Percentiles rank a stretch among this genome's conserved stretches.
These are phyloP conservation scores for Cantharis nigra DNA, from an alignment of 2,888 invertebrate genomes.

Conservation along the genomic window DNA sequence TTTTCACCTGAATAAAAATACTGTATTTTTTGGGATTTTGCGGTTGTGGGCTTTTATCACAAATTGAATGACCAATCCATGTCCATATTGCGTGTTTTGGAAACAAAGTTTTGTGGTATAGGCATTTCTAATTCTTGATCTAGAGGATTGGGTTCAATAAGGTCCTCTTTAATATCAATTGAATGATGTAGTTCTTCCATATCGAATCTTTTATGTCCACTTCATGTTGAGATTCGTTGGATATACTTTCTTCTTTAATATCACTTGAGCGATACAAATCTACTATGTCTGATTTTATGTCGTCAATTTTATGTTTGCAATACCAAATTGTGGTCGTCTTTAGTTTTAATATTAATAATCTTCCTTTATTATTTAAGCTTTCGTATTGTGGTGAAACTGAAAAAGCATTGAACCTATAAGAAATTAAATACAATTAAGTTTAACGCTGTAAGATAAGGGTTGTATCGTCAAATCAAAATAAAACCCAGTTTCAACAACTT, in stretches of 20 bases:
- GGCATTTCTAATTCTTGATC: background rate
- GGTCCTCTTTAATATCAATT: background rate
- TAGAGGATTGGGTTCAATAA: background rate
- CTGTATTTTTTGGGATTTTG: too few relatives aligned
- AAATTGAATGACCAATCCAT: too few relatives aligned
- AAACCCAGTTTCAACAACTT: constrained; percentile 10
- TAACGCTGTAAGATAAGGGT: background rate
- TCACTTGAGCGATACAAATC: background rate
- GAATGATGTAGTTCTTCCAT: background rate
- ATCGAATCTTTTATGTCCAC: background rate
- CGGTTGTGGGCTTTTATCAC: too few relatives aligned
- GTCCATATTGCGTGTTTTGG: too few relatives aligned
- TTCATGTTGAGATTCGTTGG: background rate
- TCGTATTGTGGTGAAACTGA: background rate
- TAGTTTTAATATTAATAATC: background rate
- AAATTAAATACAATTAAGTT: background rate
- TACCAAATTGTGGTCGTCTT: background rate
- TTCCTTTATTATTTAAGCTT: background rate
- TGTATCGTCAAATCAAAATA: constrained; percentile 10
- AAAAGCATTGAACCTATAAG: background rate
- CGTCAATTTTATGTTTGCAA: background rate
- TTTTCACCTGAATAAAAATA: too few relatives aligned
- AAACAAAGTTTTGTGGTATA: background rate
- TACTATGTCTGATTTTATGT: background rate
- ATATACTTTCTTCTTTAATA: background rate